Conservation (phyloP, 92 coral and sea anemone genomes). For the Meandrina meandrites region DNA sequence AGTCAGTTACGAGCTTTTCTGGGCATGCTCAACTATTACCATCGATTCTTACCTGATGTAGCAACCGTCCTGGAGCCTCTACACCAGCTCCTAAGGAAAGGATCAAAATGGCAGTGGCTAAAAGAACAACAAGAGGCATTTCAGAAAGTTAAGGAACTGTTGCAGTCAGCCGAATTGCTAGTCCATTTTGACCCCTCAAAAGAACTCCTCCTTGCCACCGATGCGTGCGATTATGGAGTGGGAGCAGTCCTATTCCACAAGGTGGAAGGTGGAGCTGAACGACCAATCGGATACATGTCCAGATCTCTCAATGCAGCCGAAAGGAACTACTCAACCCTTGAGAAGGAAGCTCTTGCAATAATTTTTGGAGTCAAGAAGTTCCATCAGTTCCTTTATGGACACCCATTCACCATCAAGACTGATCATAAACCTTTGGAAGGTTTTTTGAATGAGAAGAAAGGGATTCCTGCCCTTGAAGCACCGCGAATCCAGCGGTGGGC, state of each 20-base stretch:
- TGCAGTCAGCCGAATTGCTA: conserved; percentile 54
- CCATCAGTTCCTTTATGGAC: conserved; percentile 46
- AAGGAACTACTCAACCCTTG: conserved; percentile 52
- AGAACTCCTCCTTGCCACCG: conserved; percentile 44
- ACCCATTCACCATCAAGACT: conserved; percentile 36
- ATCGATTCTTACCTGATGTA: conserved; percentile 41
- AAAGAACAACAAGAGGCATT: conserved; percentile 45
- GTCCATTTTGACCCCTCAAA: conserved; percentile 38
- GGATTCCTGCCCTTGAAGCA: conserved; percentile 55
- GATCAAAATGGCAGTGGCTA: conserved; percentile 33
- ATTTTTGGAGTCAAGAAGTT: conserved; percentile 54
- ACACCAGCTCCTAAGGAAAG: conserved; percentile 48
- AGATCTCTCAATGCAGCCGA: conserved; percentile 49
- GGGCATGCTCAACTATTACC: conserved; percentile 61
- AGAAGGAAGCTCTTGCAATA: conserved; percentile 52
- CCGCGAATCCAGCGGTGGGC: conserved; percentile 74
- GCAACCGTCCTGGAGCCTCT: conserved; percentile 42
- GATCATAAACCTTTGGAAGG: conserved; percentile 58
- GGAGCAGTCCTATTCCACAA: conserved; percentile 57
- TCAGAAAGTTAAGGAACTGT: conserved; percentile 43
- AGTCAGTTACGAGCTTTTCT: conserved; percentile 63
- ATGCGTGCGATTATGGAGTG: conserved; percentile 52
- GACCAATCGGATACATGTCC: conserved; percentile 55
- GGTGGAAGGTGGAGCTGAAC: conserved; percentile 44
- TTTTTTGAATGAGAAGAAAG: conserved; percentile 43